phyloP scores from a whole-genome alignment of 2,113 vertebrate genomes.

The Paracanthobrama guichenoti region DNA sequence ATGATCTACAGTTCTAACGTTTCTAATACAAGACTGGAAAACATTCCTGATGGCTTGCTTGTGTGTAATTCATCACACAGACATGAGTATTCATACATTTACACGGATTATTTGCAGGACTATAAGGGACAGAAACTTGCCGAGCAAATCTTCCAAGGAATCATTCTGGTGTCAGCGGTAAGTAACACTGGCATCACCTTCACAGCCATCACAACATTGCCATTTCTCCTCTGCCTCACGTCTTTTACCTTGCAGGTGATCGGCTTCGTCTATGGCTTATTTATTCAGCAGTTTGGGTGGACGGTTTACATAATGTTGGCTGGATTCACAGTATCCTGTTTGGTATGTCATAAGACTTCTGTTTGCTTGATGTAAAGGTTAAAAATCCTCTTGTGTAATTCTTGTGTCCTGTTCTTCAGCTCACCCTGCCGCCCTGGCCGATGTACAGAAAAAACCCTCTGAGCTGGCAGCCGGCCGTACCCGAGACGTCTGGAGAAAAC shows the following conservation, averaged over 20 bases:
- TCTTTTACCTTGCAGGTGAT: conserved; percentile 77
- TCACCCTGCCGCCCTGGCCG: conserved; percentile 95
- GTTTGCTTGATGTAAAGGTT: neutral
- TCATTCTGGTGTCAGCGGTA: conserved; percentile 94
- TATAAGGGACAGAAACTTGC: conserved; percentile 97
- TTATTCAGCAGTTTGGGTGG: conserved; percentile 94
- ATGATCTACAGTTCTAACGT: neutral
- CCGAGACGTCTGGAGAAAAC: conserved; percentile 76
- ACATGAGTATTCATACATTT: neutral
- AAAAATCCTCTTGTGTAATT: neutral
- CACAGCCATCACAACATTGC: neutral
- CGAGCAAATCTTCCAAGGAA: conserved; percentile 97
- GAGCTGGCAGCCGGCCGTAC: conserved; percentile 86
- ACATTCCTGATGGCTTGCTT: too few species aligned
- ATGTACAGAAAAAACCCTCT: conserved; percentile 91
- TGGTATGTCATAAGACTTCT: conserved; percentile 79
- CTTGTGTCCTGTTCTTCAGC: conserved; percentile 67
- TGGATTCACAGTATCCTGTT: conserved; percentile 89
- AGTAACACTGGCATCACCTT: conserved; percentile 58
- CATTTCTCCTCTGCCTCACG: neutral
- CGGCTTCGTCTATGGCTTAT: conserved; percentile 90
- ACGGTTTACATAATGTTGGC: conserved; percentile 94
- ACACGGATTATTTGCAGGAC: conserved; percentile 75
- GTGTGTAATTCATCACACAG: neutral
- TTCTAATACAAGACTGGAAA: neutral